Base-by-base conservation (phyloP, 1,140 invertebrate species). In the Sitodiplosis mosellana region DNA sequence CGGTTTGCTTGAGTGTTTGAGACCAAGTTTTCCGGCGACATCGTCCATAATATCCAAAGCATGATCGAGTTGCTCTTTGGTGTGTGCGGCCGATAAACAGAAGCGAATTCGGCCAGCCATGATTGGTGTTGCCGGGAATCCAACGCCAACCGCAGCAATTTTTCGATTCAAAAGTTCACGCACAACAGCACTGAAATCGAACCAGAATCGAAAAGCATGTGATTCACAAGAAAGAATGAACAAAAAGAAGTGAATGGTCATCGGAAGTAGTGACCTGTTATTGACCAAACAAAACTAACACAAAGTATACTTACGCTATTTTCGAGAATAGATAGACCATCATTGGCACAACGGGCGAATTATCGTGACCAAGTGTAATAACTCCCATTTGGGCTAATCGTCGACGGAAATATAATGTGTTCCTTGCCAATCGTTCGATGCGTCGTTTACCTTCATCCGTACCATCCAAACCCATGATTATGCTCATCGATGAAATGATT, bases 41-140 rank as follows among this genome's bases (percentile, higher is more conserved):
- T 75, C 75, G 59, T 80, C 75, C 49, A 89, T 75, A 44, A 78
- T 76, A 41, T 71, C 66, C 49, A 89, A 64, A 48, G 83, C 90
- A 60, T 81, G 75, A 69, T 99, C 94, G 47, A 99, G 69, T 74
- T 94, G 91, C 69, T 91, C 83, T 67, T 92, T 90, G 18, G 90
- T 91, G 64, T 99, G 94, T 18, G 87, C 81, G 38, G 95, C 93
- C 22, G 91, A 96, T 36, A 99, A 66, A 63, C 95, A 99, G 68
- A 99, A 95, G 54, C 95, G 69, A 51, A 92, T 92, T 59, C 94
- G 76, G 18, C 88, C 87, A 68, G 88, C 81, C 71, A 90, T 85
- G 47, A 99, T 76, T 40, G 90, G 86, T n/a, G 94, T 98, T 27
- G 95, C 95, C 46, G 96, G 95, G 69, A 95, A 99, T 48, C 92